These are phyloP conservation scores for Palaemon carinicauda DNA, from an alignment of 1,140 invertebrate genomes.

Conservation along the genomic window DNA sequence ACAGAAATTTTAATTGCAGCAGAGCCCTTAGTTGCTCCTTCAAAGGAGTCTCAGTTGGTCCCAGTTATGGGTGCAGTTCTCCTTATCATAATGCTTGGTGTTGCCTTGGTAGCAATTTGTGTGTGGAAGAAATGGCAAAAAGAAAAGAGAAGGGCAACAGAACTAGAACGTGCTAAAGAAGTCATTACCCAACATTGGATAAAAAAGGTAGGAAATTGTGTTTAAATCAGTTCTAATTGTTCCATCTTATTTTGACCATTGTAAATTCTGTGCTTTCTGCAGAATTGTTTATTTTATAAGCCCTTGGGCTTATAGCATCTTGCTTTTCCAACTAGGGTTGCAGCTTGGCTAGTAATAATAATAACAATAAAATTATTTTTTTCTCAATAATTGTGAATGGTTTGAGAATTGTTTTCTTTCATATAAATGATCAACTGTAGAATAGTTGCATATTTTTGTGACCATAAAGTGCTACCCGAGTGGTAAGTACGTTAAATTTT, in stretches of 20 bases:
- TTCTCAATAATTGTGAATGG: too few relatives aligned
- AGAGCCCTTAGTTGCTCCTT: slow-evolving; percentile 11
- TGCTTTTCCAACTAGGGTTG: too few relatives aligned
- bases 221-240: not conserved
- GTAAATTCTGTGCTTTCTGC: too few relatives aligned
- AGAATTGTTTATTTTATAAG: too few relatives aligned
- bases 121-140: slow-evolving; percentile 51
- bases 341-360: too few relatives aligned
- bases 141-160: slow-evolving; percentile 49
- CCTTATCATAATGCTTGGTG: slow-evolving; percentile 18
- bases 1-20: not conserved
- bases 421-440: too few relatives aligned
- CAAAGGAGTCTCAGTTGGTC: slow-evolving; percentile 15
- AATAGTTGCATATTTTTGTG: too few relatives aligned
- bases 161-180: slow-evolving; percentile 51
- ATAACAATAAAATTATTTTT: too few relatives aligned
- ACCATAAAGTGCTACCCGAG: too few relatives aligned
- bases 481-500: too few relatives aligned
- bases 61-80: slow-evolving; percentile 43
- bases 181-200: slow-evolving; percentile 53
- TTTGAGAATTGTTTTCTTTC: too few relatives aligned
- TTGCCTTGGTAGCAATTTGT: slow-evolving; percentile 15
- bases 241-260: not conserved
- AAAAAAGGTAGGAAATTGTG: slow-evolving; percentile 40
- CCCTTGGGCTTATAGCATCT: too few relatives aligned